These are phyloP conservation scores for Natrix natrix DNA, from an alignment of 2,797 vertebrate species.

Conservation along the genomic window DNA sequence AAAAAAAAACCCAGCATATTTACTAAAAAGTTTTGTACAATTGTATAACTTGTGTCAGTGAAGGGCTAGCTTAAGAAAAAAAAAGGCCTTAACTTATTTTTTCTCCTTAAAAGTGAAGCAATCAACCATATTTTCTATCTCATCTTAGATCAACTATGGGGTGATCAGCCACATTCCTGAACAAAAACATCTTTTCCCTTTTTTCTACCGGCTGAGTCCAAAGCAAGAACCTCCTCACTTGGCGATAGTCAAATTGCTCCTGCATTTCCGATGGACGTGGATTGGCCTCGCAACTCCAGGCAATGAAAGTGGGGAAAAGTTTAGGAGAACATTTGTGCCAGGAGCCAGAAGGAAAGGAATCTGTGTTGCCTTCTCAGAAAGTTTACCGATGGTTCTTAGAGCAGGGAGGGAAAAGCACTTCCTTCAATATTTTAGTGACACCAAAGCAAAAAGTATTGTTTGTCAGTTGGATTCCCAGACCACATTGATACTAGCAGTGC, in stretches of 20 bases:
- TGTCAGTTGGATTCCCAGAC: background rate
- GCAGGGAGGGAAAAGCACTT: accelerated
- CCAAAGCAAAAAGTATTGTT: background rate
- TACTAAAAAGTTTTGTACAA: too few relatives aligned
- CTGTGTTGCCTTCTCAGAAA: background rate
- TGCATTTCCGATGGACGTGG: background rate
- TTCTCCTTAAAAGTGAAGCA: background rate
- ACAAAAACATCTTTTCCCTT: background rate
- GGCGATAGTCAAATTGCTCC: background rate
- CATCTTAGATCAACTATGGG: background rate
- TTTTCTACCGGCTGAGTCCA: background rate
- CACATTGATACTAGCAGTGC: background rate
- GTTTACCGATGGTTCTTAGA: background rate
- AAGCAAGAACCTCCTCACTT: background rate
- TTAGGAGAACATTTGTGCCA: background rate
- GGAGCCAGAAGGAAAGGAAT: accelerated
- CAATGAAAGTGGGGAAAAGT: background rate
- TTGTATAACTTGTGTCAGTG: too few relatives aligned
- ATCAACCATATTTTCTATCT: background rate
- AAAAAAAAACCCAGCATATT: too few relatives aligned
- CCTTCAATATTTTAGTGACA: background rate
- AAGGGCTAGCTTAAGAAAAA: too few relatives aligned
- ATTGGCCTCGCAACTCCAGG: background rate
- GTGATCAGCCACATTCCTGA: background rate
- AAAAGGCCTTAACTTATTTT: too few relatives aligned